These are phyloP conservation scores for Rostratula benghalensis DNA, from an alignment of 2,113 vertebrate species.

Conservation along the genomic window DNA sequence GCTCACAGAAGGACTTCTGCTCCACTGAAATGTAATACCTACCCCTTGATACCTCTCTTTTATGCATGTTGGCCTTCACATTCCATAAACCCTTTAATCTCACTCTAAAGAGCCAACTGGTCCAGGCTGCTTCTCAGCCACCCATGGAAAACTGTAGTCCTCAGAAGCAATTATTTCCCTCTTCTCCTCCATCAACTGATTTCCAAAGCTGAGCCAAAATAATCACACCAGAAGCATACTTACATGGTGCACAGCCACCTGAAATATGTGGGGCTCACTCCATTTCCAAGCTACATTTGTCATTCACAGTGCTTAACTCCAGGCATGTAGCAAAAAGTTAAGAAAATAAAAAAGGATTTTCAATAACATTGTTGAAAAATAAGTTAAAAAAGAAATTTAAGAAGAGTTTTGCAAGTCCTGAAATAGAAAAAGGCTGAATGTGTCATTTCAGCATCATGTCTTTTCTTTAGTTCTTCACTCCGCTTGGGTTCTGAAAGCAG, in stretches of 20 bases:
- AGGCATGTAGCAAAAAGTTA: not conserved
- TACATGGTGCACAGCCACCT: not conserved
- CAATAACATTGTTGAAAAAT: slow-evolving; percentile 2
- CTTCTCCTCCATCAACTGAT: not conserved
- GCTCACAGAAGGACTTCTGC: not conserved
- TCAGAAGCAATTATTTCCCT: slow-evolving; percentile 17
- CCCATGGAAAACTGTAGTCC: not conserved
- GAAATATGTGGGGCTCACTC: not conserved
- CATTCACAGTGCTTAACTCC: not conserved
- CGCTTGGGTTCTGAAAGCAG: slow-evolving; percentile 41
- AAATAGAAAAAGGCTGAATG: not conserved
- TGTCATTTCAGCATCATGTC: not conserved
- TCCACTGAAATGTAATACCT: not conserved
- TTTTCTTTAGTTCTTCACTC: slow-evolving; percentile 31
- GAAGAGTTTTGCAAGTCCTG: not conserved
- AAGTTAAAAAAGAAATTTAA: slow-evolving; percentile 14
- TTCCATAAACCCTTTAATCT: not conserved
- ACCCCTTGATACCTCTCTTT: not conserved
- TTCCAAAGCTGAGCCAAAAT: slow-evolving; percentile 35
- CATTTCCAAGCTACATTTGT: slow-evolving; percentile 11
- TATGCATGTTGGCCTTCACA: not conserved
- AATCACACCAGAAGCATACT: not conserved
- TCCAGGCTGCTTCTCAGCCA: not conserved
- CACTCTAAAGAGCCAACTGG: not conserved
- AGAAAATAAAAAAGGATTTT: not conserved